Evolutionary conservation across 2,797 vertebrate genomes (phyloP), one percentile per base, ranked within the genome.

Genomic region (Cossypha dichroa): DNA sequence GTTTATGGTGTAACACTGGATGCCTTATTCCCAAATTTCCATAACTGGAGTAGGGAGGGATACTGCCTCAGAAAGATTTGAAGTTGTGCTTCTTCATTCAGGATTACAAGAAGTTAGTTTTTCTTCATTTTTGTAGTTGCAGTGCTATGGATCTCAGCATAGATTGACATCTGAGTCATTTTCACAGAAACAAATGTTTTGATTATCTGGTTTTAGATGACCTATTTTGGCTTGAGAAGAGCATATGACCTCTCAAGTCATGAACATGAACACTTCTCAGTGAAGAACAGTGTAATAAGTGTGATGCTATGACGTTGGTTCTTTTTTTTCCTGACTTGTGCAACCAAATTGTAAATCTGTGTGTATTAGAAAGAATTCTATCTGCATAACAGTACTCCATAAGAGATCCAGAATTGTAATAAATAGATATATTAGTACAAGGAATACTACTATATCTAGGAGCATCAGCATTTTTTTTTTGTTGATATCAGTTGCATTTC

Each of bases 401-500:
- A 36, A 63, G 16, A 34, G 9, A 28, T 56, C 18, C 46, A 79
- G 38, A 73, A 7, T 41, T 68, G 11, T 48, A 41, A 18, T 36
- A 73, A 29, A 13, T 4, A 48, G 3, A 13, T 36, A 13, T 18
- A 21, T 49, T 43, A 21, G 4, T 14, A 41, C 4, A 60, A 75
- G 15, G 75, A 52, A 48, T 54, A 23, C 10, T 52, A 13, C 38
- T 33, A 0, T 59, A 13, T 48, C 4, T 14, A 20, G 8, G 9
- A 52, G 2, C 4, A 29, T 33, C 17, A 52, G 19, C 21, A 6
- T 7, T 26, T 55, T 8, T 11, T 60, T 77, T 69, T 70, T 20
- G 7, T 31, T 55, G 8, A 8, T 40, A 51, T 1, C 1, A 4
- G 17, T 60, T 0, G 0, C 6, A 10, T 60, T 85, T 85, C 29